phyloP scores from a whole-genome alignment of 1,140 invertebrate species.

The Drosophila grimshawi region DNA sequence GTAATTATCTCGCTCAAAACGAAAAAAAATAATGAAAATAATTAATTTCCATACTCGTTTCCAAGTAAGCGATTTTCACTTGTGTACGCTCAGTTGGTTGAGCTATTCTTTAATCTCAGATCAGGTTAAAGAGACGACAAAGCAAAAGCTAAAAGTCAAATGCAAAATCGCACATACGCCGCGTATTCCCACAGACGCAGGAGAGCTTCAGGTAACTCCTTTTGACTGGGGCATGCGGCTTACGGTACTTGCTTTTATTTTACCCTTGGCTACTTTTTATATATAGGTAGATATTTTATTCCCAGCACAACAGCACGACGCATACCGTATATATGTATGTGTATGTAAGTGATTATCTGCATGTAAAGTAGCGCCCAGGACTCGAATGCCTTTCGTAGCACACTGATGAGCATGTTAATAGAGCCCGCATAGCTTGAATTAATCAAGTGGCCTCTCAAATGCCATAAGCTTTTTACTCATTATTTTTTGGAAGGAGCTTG shows the following conservation, averaged over 20 bases:
- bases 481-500: no score
- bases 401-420: constrained; percentile 31
- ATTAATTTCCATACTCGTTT: constrained; percentile 3
- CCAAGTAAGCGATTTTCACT: not conserved
- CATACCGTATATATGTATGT: not conserved
- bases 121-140: constrained; percentile 1
- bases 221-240: constrained; percentile 54
- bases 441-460: no score
- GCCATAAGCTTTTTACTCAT: no score
- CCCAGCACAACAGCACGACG: constrained; percentile 57
- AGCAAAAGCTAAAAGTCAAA: not conserved
- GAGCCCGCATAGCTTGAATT: not conserved
- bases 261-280: constrained; percentile 78
- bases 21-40: constrained; percentile 36
- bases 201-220: constrained; percentile 62
- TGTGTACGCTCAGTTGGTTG: not conserved
- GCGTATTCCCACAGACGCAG: constrained; percentile 70
- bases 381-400: constrained; percentile 10
- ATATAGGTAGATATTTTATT: constrained; percentile 66
- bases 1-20: constrained; percentile 47
- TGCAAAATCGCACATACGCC: constrained; percentile 70
- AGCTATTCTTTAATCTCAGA: not conserved
- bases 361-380: constrained; percentile 50
- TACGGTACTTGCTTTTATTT: constrained; percentile 75
- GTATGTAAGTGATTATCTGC: constrained; percentile 66